A percentile compares a stretch with the other conserved stretches of the same genome.
phyloP scores from a whole-genome alignment of 2,888 invertebrate genomes.

The Synanthedon tipuliformis region DNA sequence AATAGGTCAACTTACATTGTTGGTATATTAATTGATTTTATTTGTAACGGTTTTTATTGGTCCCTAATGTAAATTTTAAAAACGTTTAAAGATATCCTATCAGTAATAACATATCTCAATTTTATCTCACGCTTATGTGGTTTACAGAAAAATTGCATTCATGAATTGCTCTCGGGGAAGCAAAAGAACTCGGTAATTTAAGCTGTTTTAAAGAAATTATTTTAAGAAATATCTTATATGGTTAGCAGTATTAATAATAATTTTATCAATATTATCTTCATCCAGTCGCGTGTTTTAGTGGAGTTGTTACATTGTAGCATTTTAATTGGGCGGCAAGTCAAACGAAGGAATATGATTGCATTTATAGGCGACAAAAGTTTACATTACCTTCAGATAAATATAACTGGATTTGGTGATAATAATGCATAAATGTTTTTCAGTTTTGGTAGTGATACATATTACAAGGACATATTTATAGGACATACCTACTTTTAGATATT shows the following conservation, averaged over 20 bases:
- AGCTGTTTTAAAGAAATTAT: no score
- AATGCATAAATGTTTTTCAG: no score
- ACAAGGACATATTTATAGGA: no score
- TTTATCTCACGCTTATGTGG: background rate
- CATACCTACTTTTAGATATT: no score
- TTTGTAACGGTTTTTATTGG: background rate
- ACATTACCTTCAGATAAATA: background rate
- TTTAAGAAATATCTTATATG: no score
- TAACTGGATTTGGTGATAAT: background rate
- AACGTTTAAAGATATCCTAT: background rate
- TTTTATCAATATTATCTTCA: conserved; percentile 4
- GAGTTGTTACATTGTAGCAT: conserved; percentile 39
- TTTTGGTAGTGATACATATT: no score
- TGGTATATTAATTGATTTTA: background rate
- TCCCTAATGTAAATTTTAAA: background rate
- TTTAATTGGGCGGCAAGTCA: conserved; percentile 41
- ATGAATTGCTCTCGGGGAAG: background rate
- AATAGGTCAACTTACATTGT: background rate
- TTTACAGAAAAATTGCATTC: background rate
- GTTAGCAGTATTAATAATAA: no score
- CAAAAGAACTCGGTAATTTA: background rate
- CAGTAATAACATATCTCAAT: background rate
- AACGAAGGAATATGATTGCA: conserved; percentile 16
- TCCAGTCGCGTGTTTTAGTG: conserved; percentile 23
- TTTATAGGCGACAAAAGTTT: background rate